phyloP scores from a whole-genome alignment of 2,113 vertebrate genomes.

The Forbesichthys agassizii region DNA sequence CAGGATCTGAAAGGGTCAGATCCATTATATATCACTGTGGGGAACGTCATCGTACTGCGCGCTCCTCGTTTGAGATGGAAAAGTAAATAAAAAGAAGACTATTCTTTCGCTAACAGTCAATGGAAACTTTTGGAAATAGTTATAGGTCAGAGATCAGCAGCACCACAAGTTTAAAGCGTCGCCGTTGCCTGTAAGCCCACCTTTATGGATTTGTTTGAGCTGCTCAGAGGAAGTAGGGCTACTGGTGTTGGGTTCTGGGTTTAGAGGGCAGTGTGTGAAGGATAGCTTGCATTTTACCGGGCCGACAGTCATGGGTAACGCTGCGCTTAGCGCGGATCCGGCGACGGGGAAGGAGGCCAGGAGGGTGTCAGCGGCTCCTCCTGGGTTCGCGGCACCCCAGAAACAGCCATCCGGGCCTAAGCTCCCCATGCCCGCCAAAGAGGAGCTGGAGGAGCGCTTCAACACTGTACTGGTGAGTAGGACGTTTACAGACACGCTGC shows the following conservation, averaged over 20 bases:
- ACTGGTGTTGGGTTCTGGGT: not conserved
- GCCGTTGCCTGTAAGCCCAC: not conserved
- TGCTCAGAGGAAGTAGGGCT: not conserved
- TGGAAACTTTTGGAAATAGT: constrained; percentile 20
- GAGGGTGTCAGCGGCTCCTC: not conserved
- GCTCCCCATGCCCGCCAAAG: constrained; percentile 80
- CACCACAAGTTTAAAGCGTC: constrained; percentile 6
- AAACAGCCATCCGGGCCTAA: constrained; percentile 66
- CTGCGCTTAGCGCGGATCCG: constrained; percentile 80
- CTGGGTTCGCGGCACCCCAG: constrained; percentile 33
- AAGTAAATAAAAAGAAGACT: constrained; percentile 1
- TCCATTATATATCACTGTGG: constrained; percentile 25
- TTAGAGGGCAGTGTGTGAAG: not conserved
- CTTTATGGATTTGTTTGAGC: not conserved
- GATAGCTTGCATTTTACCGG: constrained; percentile 17
- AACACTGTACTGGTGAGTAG: constrained; percentile 82
- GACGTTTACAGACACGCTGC: not conserved
- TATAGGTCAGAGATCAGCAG: constrained; percentile 28
- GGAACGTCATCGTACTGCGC: constrained; percentile 32
- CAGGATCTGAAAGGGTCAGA: constrained; percentile 17
- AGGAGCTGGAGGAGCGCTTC: constrained; percentile 86
- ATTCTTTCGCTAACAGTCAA: not conserved
- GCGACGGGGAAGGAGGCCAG: constrained; percentile 61
- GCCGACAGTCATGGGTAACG: constrained; percentile 81
- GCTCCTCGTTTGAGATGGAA: constrained; percentile 10